Conservation (phyloP, 2,113 vertebrate species). For the Neodon shergylaensis region DNA sequence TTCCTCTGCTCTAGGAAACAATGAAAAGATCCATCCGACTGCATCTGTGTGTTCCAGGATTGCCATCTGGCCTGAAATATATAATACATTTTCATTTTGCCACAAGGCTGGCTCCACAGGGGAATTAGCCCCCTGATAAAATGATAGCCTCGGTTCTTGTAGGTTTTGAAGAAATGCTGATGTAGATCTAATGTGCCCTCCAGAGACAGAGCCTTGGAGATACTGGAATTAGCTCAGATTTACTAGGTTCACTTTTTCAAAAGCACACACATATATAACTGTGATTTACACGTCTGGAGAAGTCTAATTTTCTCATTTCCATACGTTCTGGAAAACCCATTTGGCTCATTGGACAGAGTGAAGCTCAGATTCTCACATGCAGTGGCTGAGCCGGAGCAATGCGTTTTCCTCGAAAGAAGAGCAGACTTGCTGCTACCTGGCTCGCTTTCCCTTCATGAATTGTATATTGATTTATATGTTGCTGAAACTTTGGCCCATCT, state of each 20-base stretch:
- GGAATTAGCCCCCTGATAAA: background rate
- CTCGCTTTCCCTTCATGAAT: slow-evolving; percentile 72
- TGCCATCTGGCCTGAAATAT: background rate
- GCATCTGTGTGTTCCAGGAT: fast-evolving
- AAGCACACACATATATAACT: too few relatives aligned
- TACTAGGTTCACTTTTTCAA: background rate
- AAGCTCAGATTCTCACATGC: background rate
- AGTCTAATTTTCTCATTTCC: background rate
- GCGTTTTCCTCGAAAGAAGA: slow-evolving; percentile 51
- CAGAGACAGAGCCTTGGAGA: background rate
- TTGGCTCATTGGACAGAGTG: slow-evolving; percentile 45
- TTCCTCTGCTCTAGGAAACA: background rate
- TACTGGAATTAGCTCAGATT: background rate
- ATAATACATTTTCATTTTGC: background rate
- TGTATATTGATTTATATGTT: slow-evolving; percentile 78
- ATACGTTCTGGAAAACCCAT: background rate
- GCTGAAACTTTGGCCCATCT: slow-evolving; percentile 78
- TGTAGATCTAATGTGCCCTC: fast-evolving
- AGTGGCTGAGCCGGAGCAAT: background rate
- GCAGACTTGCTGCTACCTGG: slow-evolving; percentile 19
- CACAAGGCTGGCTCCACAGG: background rate
- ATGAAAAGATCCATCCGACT: slow-evolving; percentile 11
- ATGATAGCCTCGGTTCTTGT: background rate
- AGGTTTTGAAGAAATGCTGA: background rate
- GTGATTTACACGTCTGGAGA: slow-evolving; percentile 67